Evolutionary conservation across 2,797 vertebrate genomes (phyloP).

Genomic region (Hybognathus amarus): DNA sequence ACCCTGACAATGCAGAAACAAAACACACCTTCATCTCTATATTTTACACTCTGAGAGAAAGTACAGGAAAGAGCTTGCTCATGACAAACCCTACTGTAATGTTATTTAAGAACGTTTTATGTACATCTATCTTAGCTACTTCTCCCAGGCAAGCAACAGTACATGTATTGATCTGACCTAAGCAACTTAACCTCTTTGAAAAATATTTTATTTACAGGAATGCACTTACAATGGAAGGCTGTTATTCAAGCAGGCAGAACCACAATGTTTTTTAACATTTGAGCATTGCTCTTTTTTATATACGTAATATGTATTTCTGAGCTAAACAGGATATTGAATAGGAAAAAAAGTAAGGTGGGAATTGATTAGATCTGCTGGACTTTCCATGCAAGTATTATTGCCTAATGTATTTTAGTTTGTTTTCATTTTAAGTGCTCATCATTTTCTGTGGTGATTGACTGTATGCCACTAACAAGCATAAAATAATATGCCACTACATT

Average conservation of each 20-base stretch:
- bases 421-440: neutral
- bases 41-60: conserved; percentile 15
- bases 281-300: neutral
- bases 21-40: conserved; percentile 6
- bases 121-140: neutral
- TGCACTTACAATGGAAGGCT: neutral
- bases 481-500: too few species aligned
- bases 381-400: conserved; percentile 2
- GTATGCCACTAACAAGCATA: neutral
- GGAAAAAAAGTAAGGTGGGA: neutral
- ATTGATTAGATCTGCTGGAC: neutral
- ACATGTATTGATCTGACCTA: neutral
- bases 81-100: neutral
- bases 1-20: conserved; percentile 16
- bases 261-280: neutral
- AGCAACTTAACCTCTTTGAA: conserved; percentile 1
- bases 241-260: neutral
- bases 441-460: neutral
- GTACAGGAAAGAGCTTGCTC: neutral
- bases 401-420: neutral
- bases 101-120: conserved; percentile 16
- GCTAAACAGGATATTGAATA: neutral
- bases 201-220: neutral
- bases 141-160: neutral
- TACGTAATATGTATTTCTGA: neutral